Evolutionary conservation across 2,888 invertebrate species (phyloP), one percentile per base, ranked within the genome.

Genomic region (Barypeithes pellucidus): DNA sequence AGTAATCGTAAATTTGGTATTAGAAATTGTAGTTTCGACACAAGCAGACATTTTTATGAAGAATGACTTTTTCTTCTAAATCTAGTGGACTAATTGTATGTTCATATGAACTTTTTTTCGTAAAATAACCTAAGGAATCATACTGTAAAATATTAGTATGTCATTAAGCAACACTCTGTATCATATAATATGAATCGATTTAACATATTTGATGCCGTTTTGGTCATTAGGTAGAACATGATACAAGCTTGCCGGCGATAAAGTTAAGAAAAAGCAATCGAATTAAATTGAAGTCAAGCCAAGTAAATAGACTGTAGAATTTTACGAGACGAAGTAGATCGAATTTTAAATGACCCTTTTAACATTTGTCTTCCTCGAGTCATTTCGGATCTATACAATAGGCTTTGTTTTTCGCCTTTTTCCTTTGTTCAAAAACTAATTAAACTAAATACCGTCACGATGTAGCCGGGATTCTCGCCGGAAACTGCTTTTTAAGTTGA

Each of bases 401-500:
- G 66, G 54, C 66, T 52, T 52, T 66, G 52, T 66, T 66, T 61
- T 52, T 36, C 54, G 54, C 52, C 52, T 66, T 39, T 66, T 54
- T 54, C 54, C 66, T 66, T 66, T 66, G 66, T 66, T 41, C 66
- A 54, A 66, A 66, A 66, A 66, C 66, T 66, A 66, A 66, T 66
- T 66, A 66, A 54, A 66, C 66, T 66, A 66, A 66, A 66, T 66
- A 66, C 66, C 41, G 66, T 66, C 61, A 61, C 61, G 61, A 59
- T 20, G 67, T 54, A 22, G 29, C 47, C 60, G 59, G 67, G 66
- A 54, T 29, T 54, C 11, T 39, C 24, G 29, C 61, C 59, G 60
- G 73, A 74, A 76, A 76, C 69, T 69, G 60, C 66, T 73, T 75
- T 75, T 76, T 75, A 74, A 75, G 69, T 74, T 75, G 73, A 76